These are phyloP conservation scores for Platyrinchus mystaceus DNA, from an alignment of 2,797 vertebrate species.

Conservation along the genomic window DNA sequence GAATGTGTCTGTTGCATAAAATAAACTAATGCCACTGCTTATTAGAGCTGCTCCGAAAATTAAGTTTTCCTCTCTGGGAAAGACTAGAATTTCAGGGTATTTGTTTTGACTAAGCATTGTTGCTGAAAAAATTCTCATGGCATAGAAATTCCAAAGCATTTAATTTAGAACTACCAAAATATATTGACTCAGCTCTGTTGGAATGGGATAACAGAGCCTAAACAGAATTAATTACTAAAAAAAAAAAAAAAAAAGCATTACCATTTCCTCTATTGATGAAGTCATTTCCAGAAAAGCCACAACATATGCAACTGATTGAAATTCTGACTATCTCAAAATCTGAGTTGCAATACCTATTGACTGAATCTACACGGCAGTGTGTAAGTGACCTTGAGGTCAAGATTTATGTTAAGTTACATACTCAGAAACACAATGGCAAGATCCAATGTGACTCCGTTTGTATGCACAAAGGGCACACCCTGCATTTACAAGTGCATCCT, in stretches of 20 bases:
- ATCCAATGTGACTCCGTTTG: not conserved
- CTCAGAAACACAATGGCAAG: not conserved
- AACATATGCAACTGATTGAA: not conserved
- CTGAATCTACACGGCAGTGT: not conserved
- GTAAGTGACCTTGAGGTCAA: not conserved
- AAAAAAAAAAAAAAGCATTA: not conserved
- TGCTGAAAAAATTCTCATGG: not conserved
- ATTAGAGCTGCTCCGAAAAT: not conserved
- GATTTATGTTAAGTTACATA: not conserved
- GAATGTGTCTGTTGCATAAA: not conserved
- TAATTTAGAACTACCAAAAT: not conserved
- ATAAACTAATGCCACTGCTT: not conserved
- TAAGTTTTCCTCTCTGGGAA: not conserved
- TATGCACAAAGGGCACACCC: not conserved
- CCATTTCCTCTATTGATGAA: not conserved
- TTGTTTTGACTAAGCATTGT: not conserved
- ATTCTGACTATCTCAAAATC: not conserved
- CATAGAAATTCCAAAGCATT: not conserved
- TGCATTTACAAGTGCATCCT: not conserved
- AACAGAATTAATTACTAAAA: not conserved
- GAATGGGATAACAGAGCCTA: not conserved
- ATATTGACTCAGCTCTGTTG: not conserved
- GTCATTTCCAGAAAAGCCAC: not conserved
- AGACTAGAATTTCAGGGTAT: not conserved
- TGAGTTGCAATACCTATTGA: not conserved